phyloP scores from a whole-genome alignment of 2,797 vertebrate species.

The Sebastes matsubarae region DNA sequence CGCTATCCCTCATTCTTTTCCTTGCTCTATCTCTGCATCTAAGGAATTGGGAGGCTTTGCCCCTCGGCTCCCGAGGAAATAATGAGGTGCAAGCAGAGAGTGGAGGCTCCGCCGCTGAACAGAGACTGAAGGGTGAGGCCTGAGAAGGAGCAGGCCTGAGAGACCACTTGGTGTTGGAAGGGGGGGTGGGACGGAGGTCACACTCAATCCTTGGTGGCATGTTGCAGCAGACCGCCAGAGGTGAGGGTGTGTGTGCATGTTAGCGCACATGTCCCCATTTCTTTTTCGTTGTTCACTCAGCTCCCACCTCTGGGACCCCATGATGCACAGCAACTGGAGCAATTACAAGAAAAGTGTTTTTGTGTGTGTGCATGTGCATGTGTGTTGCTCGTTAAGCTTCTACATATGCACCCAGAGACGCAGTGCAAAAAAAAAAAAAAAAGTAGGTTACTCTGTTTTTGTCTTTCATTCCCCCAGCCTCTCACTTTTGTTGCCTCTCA shows the following conservation, averaged over 20 bases:
- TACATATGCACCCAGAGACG: conserved; percentile 26
- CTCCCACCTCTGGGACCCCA: conserved; percentile 20
- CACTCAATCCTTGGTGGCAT: neutral
- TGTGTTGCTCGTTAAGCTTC: conserved; percentile 51
- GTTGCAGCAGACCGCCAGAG: neutral
- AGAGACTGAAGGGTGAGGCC: conserved; percentile 14
- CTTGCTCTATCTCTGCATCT: conserved; percentile 42
- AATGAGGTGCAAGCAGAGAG: conserved; percentile 58
- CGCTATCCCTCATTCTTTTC: conserved; percentile 13
- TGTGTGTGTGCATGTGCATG: neutral
- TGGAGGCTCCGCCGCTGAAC: neutral
- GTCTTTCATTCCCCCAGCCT: conserved; percentile 29
- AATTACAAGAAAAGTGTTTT: conserved; percentile 43
- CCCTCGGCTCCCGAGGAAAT: conserved; percentile 56
- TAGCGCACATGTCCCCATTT: neutral
- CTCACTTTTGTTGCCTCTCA: conserved; percentile 53
- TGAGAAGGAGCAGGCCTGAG: conserved; percentile 1
- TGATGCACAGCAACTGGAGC: conserved; percentile 1
- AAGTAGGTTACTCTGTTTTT: conserved; percentile 63
- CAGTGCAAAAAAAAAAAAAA: conserved; percentile 5
- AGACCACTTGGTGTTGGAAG: conserved; percentile 15
- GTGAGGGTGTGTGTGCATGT: neutral
- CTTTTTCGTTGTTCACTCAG: neutral
- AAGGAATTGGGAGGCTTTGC: conserved; percentile 44
- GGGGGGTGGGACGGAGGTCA: neutral